Percentiles rank a stretch among this genome's conserved stretches.
Conservation (phyloP, 2,797 vertebrate genomes). For the Enteromius thamalakanensis region DNA sequence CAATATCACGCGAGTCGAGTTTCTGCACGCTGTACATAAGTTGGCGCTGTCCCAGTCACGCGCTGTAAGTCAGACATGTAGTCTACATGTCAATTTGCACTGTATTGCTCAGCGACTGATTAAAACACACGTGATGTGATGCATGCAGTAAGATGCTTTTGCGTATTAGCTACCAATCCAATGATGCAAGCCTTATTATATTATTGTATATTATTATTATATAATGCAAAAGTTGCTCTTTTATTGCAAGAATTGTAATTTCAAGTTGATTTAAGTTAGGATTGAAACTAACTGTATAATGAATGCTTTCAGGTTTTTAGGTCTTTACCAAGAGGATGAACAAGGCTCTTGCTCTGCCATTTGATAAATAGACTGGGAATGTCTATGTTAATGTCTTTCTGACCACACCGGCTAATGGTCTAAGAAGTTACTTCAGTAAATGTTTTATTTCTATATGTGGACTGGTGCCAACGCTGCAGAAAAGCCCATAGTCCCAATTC, state of each 20-base stretch:
- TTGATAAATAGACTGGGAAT: conserved; percentile 42
- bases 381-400: conserved; percentile 16
- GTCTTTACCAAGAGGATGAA: conserved; percentile 36
- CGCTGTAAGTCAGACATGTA: conserved; percentile 39
- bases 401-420: conserved; percentile 55
- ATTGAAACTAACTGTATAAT: conserved; percentile 24
- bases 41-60: conserved; percentile 67
- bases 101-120: conserved; percentile 1
- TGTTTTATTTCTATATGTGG: conserved; percentile 55
- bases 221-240: conserved; percentile 33
- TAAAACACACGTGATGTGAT: neutral
- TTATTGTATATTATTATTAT: neutral
- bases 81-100: conserved; percentile 2
- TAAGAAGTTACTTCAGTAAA: conserved; percentile 53
- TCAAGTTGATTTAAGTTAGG: neutral
- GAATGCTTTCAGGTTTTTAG: conserved; percentile 53
- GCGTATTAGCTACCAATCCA: neutral
- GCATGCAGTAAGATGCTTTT: neutral
- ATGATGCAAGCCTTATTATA: neutral
- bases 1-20: conserved; percentile 55
- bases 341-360: conserved; percentile 12
- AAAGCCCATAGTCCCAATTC: conserved; percentile 37
- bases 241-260: neutral
- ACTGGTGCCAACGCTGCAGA: conserved; percentile 56
- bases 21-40: conserved; percentile 59